Percentiles rank a stretch among this genome's conserved stretches.
phyloP scores from a whole-genome alignment of 2,888 invertebrate species.

The Podotricha telesiphe region DNA sequence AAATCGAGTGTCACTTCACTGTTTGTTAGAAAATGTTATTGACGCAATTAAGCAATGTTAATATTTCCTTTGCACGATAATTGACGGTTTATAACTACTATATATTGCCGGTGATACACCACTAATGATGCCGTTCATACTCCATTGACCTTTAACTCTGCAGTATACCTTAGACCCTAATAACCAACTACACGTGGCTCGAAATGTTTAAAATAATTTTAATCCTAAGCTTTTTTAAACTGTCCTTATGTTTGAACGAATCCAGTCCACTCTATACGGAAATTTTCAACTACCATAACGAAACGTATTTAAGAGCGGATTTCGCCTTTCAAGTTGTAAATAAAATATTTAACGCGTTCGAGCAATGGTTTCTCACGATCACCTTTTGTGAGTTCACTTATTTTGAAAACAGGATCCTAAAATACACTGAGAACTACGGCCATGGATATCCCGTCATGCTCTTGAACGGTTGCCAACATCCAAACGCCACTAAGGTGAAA shows the following conservation, averaged over 20 bases:
- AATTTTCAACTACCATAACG: constrained; percentile 62
- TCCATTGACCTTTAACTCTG: constrained; percentile 56
- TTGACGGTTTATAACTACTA: constrained; percentile 72
- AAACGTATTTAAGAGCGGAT: constrained; percentile 59
- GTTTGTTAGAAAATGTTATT: constrained; percentile 48
- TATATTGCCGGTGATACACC: constrained; percentile 55
- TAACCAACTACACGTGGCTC: constrained; percentile 47
- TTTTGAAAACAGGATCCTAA: constrained; percentile 74
- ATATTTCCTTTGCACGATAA: constrained; percentile 72
- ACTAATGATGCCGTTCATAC: constrained; percentile 65
- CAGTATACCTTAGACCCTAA: constrained; percentile 54
- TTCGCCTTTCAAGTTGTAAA: constrained; percentile 68
- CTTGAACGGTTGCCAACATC: constrained; percentile 66
- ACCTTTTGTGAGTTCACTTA: constrained; percentile 77
- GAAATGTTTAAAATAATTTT: constrained; percentile 54
- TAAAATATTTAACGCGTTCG: constrained; percentile 70
- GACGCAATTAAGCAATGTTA: constrained; percentile 63
- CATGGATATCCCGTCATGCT: constrained; percentile 72
- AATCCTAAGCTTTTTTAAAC: constrained; percentile 50
- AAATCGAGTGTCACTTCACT: constrained; percentile 33
- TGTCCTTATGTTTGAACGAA: constrained; percentile 47
- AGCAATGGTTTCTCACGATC: constrained; percentile 75
- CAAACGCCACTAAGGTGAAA: constrained; percentile 60
- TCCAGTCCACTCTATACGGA: constrained; percentile 57
- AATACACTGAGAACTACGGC: constrained; percentile 69